Evolutionary conservation across 2,888 invertebrate genomes (phyloP).

Genomic region (Hypercompe scribonia): DNA sequence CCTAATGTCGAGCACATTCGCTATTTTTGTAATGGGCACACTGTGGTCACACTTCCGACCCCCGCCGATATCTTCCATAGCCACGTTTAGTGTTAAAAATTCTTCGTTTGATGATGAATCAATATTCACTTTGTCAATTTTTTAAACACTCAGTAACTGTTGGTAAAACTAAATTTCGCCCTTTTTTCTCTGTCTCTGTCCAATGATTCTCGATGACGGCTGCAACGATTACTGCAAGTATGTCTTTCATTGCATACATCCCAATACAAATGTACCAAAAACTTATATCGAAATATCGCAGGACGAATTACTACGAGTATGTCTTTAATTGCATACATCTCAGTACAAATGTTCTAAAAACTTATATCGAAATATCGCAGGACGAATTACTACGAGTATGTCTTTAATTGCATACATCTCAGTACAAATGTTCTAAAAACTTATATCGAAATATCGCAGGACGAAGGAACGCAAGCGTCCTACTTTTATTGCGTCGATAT

Average conservation of each 20-base stretch:
- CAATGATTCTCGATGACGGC: neutral
- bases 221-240: neutral
- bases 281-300: neutral
- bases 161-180: too few species aligned
- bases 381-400: neutral
- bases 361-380: neutral
- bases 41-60: too few species aligned
- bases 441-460: neutral
- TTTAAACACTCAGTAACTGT: too few species aligned
- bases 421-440: neutral
- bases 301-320: neutral
- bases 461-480: neutral
- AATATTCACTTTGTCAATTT: too few species aligned
- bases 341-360: neutral
- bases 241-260: neutral
- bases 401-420: neutral
- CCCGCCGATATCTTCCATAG: too few species aligned
- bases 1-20: too few species aligned
- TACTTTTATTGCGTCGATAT: neutral
- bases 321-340: neutral
- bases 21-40: too few species aligned
- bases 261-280: neutral
- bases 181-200: too few species aligned
- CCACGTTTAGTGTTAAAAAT: too few species aligned
- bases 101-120: too few species aligned